Base-by-base conservation (phyloP, 64 coral and sea anemone genomes). In the Exaiptasia diaphana region DNA sequence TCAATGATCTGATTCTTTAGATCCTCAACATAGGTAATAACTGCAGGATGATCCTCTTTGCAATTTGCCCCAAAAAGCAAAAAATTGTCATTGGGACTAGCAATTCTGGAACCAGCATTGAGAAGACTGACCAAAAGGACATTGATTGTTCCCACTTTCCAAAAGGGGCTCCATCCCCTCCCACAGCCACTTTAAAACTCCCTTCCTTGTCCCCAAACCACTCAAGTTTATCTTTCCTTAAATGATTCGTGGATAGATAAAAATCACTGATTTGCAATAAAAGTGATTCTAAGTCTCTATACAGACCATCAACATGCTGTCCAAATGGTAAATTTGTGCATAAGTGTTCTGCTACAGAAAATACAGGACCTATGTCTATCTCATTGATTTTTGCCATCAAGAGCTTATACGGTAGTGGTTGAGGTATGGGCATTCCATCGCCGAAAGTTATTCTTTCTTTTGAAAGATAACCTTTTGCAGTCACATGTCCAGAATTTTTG, bases 131-230 rank as follows among this genome's bases (percentile, higher is more conserved):
- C 59, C 23, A 83, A 50, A 83, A 93, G 31, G 78, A 28, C 24
- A 78, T 88, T 17, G 73, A 77, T 34, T 88, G 53, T 33, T 73
- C 37, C 13, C 79, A 77, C 73, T 88, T 93, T 23, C 85, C 85
- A 83, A 93, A 93, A 18, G 91, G 91, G 32, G 91, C 85, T 79
- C 85, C 80, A 64, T 95, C 91, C n/a, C 76, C 79, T 12, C 85
- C 91, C 31, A 88, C 63, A 43, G 84, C 91, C 42, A 93, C 91
- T n/a, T 82, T 40, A 50, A 89, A 38, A 52, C 4, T 24, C n/a
- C 3, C 62, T 15, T 38, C 28, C 20, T 74, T 41, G 38, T 65
- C 57, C 18, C 87, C 87, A 82, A 90, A 90, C 78, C 87, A 90
- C 8, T 23, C 41, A 2, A 90, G 87, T 41, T 76, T 90, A 22